Percentiles rank a stretch among this genome's conserved stretches.
Evolutionary conservation across 2,113 vertebrate species (phyloP).

Genomic region (Anolis sagrei): DNA sequence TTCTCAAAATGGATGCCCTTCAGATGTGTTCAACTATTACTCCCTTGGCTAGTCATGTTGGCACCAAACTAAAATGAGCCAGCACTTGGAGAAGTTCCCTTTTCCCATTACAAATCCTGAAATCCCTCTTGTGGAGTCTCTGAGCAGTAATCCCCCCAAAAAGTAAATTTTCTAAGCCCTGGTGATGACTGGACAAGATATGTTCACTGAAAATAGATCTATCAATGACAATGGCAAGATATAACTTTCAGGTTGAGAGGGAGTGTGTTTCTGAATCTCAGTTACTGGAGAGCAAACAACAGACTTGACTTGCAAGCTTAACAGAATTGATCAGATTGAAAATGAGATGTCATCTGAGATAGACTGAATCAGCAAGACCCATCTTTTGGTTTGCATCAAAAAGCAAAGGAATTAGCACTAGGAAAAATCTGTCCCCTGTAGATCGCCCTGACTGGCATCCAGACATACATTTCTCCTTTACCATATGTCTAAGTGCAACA

Average conservation of each 20-base stretch:
- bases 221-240: not conserved
- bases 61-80: no score
- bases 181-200: not conserved
- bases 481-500: not conserved
- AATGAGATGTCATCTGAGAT: not conserved
- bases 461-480: not conserved
- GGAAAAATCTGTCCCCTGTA: accelerated
- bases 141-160: not conserved
- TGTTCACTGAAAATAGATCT: not conserved
- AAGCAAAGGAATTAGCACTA: not conserved
- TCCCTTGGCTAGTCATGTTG: not conserved
- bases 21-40: not conserved
- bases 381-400: not conserved
- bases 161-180: no score
- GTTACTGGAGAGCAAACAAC: not conserved
- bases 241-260: not conserved
- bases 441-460: conserved; percentile 41
- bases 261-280: not conserved
- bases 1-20: not conserved
- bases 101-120: no score
- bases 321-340: not conserved
- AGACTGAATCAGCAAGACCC: not conserved
- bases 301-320: no score
- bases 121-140: not conserved
- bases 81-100: no score